Evolutionary conservation across 2,113 vertebrate species (phyloP), one percentile per base, ranked within the genome.

Genomic region (Seriola quinqueradiata): DNA sequence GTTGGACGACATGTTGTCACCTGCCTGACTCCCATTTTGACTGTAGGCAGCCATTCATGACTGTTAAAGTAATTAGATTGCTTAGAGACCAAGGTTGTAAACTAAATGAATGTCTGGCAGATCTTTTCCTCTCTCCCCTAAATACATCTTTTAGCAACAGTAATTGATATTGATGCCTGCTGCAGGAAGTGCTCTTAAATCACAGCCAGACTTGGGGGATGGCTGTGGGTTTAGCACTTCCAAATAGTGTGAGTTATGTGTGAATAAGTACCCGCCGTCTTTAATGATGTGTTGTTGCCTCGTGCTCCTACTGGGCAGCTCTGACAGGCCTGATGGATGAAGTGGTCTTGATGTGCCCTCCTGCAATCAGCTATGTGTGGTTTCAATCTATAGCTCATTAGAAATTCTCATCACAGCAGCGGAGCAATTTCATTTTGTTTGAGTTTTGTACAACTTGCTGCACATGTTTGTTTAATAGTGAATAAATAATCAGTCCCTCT

Each of bases 361-460:
- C 92, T 90, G 90, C 86, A 94, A 76, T 92, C 87, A 92, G 87
- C 86, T 94, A 59, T 74, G 79, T 95, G 92, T 93, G 91, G 87
- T 95, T 90, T 82, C 79, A 91, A 95, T 97, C 95, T 95, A 95
- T 96, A 95, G 95, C 95, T 96, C 95, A 96, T 97, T 96, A 95
- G 90, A 95, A 95, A 95, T 96, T 95, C 95, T 90, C 95, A 94
- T 88, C 93, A 92, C 95, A 93, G 94, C 92, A 28, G 92, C 90
- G 93, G 92, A 92, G 90, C 91, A 95, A 95, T 91, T 88, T 66
- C 23, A 19, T 74, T 54, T 58, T 32, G 52, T 85, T 73, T 64
- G 59, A 5, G 38, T 75, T 82, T 71, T 59, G 82, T 19, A 55
- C 34, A n/a, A 55, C 59, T 60, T 25, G 36, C 36, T 40, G 32